Evolutionary conservation across 2,113 vertebrate species (phyloP), one percentile per base, ranked within the genome.

Genomic region (Solenodon paradoxus): DNA sequence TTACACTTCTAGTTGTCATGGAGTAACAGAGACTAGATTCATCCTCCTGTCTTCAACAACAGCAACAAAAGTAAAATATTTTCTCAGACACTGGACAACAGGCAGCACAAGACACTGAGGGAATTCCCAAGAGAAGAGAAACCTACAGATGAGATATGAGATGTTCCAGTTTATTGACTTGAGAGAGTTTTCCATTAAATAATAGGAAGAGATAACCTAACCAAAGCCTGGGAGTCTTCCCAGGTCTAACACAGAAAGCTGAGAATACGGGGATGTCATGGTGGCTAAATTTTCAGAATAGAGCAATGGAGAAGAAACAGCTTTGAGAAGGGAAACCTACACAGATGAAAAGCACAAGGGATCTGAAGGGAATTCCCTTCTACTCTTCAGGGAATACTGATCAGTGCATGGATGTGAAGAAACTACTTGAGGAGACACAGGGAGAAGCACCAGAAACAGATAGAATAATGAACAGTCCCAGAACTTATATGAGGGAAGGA

Each of bases 221-320:
- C 7, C 49, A 47, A 63, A 69, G 17, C 35, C 71, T 32, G 9
- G 7, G 0, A 9, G 5, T 53, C 16, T 49, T 55, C 45, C 20
- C 4, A 8, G 32, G 49, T 9, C 20, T n/a, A 74, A 66, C 2
- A 3, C 5, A 20, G 9, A 12, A 2, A 28, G 5, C 0, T 32
- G 57, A 63, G 72, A 86, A 81, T 28, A 13, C 28, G 38, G 42
- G 32, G 42, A 45, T n/a, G 6, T 19, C 47, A 8, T 45, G 5
- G 30, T n/a, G 51, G 30, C 22, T 79, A 16, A 1, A 5, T 13
- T 26, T 75, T 3, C 55, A 40, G 32, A 57, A 16, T 22, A 26
- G 42, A 68, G 24, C 7, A 47, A n/a, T 2, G 7, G 24, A n/a
- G 26, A 57, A 42, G 45, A 24, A n/a, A n/a, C n/a, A n/a, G 11